Base-by-base conservation (phyloP, 2,888 invertebrate species). In the Pterostichus niger region DNA sequence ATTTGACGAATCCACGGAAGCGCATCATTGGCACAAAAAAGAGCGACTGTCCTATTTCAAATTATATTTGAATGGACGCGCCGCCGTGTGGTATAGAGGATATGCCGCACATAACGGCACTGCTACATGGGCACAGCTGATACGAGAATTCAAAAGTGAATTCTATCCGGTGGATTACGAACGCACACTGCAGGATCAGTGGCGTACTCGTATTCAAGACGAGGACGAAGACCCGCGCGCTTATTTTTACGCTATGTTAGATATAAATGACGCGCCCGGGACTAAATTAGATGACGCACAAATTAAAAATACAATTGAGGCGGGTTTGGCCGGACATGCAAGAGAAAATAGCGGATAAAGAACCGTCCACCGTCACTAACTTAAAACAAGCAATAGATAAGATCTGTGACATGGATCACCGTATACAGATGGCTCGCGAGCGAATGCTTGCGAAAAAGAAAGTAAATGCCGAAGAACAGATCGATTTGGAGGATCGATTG, bases 181-280 rank as follows among this genome's bases (percentile, higher is more conserved):
- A n/a, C n/a, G n/a, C n/a, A n/a, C n/a, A n/a, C n/a, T n/a, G n/a
- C 17, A 17, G 17, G 56, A 56, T 6, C 56, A 56, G 56, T 56
- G 56, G 17, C 17, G 56, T 17, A 56, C 15, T 0, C 56, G 15
- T 17, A n/a, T n/a, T n/a, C n/a, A n/a, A n/a, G n/a, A n/a, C n/a
- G n/a, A n/a, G n/a, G n/a, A n/a, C n/a, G n/a, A n/a, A n/a, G n/a
- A n/a, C n/a, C n/a, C n/a, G n/a, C n/a, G n/a, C n/a, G n/a, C n/a
- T n/a, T n/a, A n/a, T n/a, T n/a, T n/a, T n/a, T n/a, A n/a, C 61
- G 0, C 31, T 31, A 11, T 61, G 61, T n/a, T 61, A 0, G 61
- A 61, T 11, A 11, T 61, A 0, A 11, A 61, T 61, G 61, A 61
- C 33, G n/a, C 11, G 2, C 33, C 13, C 3, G 31, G 10, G 3